Percentiles rank a stretch among this genome's conserved stretches.
phyloP scores from a whole-genome alignment of 2,888 invertebrate genomes.

The Eristalis tenax region DNA sequence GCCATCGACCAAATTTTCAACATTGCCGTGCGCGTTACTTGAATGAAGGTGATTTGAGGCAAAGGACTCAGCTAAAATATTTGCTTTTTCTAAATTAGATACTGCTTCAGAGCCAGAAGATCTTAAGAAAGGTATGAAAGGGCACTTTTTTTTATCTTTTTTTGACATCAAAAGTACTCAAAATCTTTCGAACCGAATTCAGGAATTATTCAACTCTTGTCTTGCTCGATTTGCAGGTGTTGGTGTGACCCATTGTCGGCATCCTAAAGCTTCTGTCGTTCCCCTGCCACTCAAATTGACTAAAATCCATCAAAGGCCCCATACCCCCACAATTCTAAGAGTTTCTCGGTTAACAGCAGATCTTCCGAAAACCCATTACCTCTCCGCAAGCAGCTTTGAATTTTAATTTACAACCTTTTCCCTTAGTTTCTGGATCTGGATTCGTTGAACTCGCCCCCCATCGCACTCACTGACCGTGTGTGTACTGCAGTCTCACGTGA shows the following conservation, averaged over 20 bases:
- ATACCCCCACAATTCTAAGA: neutral
- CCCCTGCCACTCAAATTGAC: neutral
- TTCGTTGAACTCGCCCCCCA: neutral
- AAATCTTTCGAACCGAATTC: too few species aligned
- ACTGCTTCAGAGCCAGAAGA: too few species aligned
- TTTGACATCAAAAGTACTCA: too few species aligned
- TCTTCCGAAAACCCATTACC: neutral
- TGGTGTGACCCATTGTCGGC: neutral
- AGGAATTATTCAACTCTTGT: neutral
- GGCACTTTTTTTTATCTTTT: too few species aligned
- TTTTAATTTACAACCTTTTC: constrained; percentile 9
- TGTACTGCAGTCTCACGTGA: constrained; percentile 5
- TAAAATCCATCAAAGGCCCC: neutral
- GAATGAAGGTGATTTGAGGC: too few species aligned
- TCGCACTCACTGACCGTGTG: neutral
- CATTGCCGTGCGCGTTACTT: too few species aligned
- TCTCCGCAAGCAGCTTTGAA: neutral
- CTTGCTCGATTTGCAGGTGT: neutral
- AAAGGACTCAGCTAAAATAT: too few species aligned
- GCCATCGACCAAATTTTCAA: too few species aligned
- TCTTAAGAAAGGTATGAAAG: too few species aligned
- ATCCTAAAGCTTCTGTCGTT: neutral
- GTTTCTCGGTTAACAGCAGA: neutral
- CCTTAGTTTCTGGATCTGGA: neutral
- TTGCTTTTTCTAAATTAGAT: too few species aligned